phyloP scores from a whole-genome alignment of 2,888 invertebrate genomes.

The Leucozona laternaria region DNA sequence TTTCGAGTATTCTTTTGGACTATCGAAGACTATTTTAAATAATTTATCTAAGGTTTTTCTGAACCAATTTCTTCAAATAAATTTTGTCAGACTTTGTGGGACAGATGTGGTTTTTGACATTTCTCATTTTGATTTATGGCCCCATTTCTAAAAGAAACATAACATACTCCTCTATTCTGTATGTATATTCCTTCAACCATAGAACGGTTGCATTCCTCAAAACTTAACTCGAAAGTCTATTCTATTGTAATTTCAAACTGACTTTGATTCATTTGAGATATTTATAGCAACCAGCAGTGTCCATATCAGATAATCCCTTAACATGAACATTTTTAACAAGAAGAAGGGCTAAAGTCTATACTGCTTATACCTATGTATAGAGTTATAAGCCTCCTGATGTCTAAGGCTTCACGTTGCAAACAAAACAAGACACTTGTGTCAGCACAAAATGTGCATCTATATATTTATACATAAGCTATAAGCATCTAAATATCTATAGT shows the following conservation, averaged over 20 bases:
- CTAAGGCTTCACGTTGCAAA: conserved; percentile 58
- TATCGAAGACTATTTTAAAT: too few species aligned
- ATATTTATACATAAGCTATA: not conserved
- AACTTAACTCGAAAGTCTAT: not conserved
- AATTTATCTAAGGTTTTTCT: too few species aligned
- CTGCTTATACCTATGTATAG: not conserved
- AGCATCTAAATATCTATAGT: not conserved
- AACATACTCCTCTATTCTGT: not conserved
- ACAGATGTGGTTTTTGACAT: not conserved
- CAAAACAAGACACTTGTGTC: conserved; percentile 47
- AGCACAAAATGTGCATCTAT: conserved; percentile 11
- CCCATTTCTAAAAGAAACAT: not conserved
- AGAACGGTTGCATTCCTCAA: not conserved
- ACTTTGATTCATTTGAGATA: conserved; percentile 68
- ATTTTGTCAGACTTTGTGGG: not conserved
- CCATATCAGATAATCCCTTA: conserved; percentile 48
- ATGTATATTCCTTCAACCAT: not conserved
- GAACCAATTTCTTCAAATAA: not conserved
- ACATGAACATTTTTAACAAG: conserved; percentile 31
- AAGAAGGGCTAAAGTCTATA: not conserved
- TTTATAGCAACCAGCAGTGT: conserved; percentile 35
- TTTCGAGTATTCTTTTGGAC: too few species aligned
- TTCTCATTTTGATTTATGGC: not conserved
- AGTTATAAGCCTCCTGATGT: conserved; percentile 27
- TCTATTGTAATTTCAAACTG: conserved; percentile 47